phyloP scores from a whole-genome alignment of 2,888 invertebrate species.

The Pyrrhia umbra region DNA sequence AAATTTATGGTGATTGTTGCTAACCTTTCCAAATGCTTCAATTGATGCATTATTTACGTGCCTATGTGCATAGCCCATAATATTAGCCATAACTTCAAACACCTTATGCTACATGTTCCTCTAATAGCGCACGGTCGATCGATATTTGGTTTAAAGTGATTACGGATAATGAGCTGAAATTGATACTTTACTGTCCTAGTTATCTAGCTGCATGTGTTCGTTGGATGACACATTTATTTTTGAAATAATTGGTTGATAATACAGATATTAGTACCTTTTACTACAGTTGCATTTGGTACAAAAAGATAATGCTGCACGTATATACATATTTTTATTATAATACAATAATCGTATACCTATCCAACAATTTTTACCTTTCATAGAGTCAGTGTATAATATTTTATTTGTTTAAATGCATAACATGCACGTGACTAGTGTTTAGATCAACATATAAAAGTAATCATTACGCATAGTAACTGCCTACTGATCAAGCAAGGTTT shows the following conservation, averaged over 20 bases:
- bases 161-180: constrained; percentile 45
- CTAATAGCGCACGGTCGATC: neutral
- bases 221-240: constrained; percentile 25
- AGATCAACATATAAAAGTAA: constrained; percentile 19
- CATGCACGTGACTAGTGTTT: constrained; percentile 19
- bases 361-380: neutral
- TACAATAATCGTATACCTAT: neutral
- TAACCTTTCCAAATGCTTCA: constrained; percentile 56
- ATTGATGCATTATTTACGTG: constrained; percentile 49
- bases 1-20: constrained; percentile 59
- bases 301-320: neutral
- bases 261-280: constrained; percentile 7
- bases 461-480: constrained; percentile 6
- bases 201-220: constrained; percentile 34
- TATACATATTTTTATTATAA: constrained; percentile 1
- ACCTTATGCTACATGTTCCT: constrained; percentile 4
- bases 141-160: constrained; percentile 27
- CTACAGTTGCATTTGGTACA: constrained; percentile 16
- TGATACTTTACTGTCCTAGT: constrained; percentile 32
- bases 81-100: constrained; percentile 5
- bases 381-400: neutral
- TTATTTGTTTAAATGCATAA: constrained; percentile 18
- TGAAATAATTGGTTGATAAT: constrained; percentile 11
- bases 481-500: constrained; percentile 23
- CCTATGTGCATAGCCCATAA: constrained; percentile 12